Base-by-base conservation (phyloP, 2,797 vertebrate species). In the Emydoidea blandingii region DNA sequence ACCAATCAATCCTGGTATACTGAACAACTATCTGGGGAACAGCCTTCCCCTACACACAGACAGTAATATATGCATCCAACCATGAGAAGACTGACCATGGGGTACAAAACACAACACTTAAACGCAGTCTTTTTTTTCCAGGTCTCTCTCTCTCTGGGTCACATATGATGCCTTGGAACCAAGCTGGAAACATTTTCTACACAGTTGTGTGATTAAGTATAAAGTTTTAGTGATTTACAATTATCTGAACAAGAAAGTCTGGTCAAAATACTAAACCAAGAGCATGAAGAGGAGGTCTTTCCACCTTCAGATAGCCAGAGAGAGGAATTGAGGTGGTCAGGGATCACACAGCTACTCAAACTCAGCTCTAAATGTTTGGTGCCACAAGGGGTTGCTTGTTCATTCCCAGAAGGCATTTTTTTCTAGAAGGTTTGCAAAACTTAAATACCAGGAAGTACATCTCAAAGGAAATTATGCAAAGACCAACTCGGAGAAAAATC, bases 361-460 rank as follows among this genome's bases (percentile, higher is more conserved):
- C 50, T 14, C 19, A 68, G 12, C 41, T 95, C 65, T n/a, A 72
- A 79, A 87, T 31, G 29, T 29, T 49, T 49, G 47, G 44, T 49
- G 8, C 27, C 27, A 49, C 6, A 78, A 16, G 14, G 6, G 76
- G 12, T 14, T 31, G 56, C 5, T 83, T 76, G 3, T 81, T 83
- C 56, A 57, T 81, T 72, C 41, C 50, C 88, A 78, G 31, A 2
- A 2, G 0, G 3, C 29, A 3, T 31, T 27, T 89, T 89, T 86
- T 79, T 62, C 47, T 18, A 44, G 62, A 88, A 79, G 0, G 0
- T 12, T 15, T 56, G 9, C 2, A 87, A 83, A 83, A 72, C 4
- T 44, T 29, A 65, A 65, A 72, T 25, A 72, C 19, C 11, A 41
- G 37, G 37, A 72, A 72, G 27, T 44, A 56, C 15, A 41, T 80